Evolutionary conservation across 2,888 invertebrate genomes (phyloP).

Genomic region (Nebria brevicollis): DNA sequence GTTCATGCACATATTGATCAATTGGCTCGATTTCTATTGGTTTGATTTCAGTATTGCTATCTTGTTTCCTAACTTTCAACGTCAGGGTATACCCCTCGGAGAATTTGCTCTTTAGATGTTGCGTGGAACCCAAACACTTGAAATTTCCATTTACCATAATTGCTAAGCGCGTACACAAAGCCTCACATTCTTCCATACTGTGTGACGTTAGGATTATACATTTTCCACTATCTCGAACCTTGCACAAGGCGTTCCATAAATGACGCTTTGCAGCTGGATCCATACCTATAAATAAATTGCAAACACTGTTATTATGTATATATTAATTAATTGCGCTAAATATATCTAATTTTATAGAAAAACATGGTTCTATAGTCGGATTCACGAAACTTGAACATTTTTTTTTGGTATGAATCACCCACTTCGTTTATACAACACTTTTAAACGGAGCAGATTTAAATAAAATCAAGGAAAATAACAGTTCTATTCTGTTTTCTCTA

Average conservation of each 20-base stretch:
- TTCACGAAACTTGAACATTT: too few species aligned
- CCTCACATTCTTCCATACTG: constrained; percentile 90
- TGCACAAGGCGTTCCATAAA: constrained; percentile 80
- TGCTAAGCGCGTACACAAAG: constrained; percentile 81
- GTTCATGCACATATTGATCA: constrained; percentile 52
- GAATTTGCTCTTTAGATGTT: constrained; percentile 84
- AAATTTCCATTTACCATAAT: constrained; percentile 89
- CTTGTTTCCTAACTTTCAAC: constrained; percentile 60
- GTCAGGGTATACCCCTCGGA: constrained; percentile 68
- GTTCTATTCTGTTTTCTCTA: too few species aligned
- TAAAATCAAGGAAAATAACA: too few species aligned
- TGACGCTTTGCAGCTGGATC: constrained; percentile 83
- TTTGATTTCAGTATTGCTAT: constrained; percentile 43
- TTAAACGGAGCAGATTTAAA: too few species aligned
- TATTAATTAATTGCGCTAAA: neutral
- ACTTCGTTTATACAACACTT: too few species aligned
- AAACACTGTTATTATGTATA: neutral
- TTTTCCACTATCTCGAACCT: constrained; percentile 75
- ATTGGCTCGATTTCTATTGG: constrained; percentile 46
- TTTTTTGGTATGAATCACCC: too few species aligned
- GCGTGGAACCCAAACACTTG: constrained; percentile 82
- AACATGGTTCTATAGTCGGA: neutral
- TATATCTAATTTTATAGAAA: neutral
- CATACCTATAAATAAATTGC: constrained; percentile 68
- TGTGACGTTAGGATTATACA: constrained; percentile 86